These are phyloP conservation scores for Philonicus albiceps DNA, from an alignment of 2,888 invertebrate genomes.

Conservation along the genomic window DNA sequence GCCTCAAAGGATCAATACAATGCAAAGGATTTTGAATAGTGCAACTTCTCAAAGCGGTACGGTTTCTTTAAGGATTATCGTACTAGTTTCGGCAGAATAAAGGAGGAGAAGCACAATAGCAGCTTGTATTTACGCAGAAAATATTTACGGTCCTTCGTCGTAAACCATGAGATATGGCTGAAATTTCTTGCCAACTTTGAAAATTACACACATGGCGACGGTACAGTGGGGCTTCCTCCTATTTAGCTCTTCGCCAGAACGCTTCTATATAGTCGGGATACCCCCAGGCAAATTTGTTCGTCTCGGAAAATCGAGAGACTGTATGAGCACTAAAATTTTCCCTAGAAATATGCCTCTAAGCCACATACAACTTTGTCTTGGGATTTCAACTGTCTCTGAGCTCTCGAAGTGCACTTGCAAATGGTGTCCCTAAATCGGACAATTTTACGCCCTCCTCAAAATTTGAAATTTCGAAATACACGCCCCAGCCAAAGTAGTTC, in stretches of 20 bases:
- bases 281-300: not conserved
- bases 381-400: not conserved
- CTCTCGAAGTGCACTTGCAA: not conserved
- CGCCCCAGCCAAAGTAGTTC: not conserved
- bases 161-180: slow-evolving; percentile 11
- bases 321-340: not conserved
- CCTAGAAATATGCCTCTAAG: not conserved
- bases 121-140: slow-evolving; percentile 21
- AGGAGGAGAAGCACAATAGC: not conserved
- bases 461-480: not conserved
- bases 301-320: not conserved
- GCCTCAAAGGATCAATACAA: not conserved
- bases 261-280: not conserved
- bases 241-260: not conserved
- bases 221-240: not conserved
- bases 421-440: not conserved
- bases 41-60: slow-evolving; percentile 1
- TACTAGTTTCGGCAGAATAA: not conserved
- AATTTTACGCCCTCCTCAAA: not conserved
- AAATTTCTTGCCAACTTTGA: slow-evolving; percentile 15
- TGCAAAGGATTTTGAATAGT: not conserved
- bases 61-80: not conserved
- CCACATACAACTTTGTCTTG: not conserved
- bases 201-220: slow-evolving; percentile 15
- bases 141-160: slow-evolving; percentile 13